These are phyloP conservation scores for Lethrus apterus DNA, from an alignment of 1,140 invertebrate species.

Conservation along the genomic window DNA sequence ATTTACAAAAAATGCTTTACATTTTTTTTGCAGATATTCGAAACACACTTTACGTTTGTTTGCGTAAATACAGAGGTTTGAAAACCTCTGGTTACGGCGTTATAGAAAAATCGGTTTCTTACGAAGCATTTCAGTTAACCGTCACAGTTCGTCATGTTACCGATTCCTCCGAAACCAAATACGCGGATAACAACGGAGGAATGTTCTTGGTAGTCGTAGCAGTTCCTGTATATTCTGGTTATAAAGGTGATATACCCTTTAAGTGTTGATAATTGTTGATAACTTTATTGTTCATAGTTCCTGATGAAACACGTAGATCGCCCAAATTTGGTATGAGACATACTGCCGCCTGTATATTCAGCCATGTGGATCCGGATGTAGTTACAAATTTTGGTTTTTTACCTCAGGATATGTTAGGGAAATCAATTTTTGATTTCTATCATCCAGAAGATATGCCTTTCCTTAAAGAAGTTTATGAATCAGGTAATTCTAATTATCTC, in stretches of 20 bases:
- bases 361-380: slow-evolving; percentile 68
- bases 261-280: slow-evolving; percentile 3
- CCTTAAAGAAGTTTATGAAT: slow-evolving; percentile 76
- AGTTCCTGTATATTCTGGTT: slow-evolving; percentile 63
- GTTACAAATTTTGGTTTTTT: slow-evolving; percentile 79
- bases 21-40: slow-evolving; percentile 32
- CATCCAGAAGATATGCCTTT: slow-evolving; percentile 77
- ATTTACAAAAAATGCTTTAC: slow-evolving; percentile 1
- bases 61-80: slow-evolving; percentile 48
- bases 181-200: slow-evolving; percentile 41
- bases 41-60: slow-evolving; percentile 43
- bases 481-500: slow-evolving; percentile 56
- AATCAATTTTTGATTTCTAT: slow-evolving; percentile 78
- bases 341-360: slow-evolving; percentile 62
- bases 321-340: slow-evolving; percentile 70
- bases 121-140: slow-evolving; percentile 66
- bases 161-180: slow-evolving; percentile 36
- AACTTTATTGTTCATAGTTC: slow-evolving; percentile 44
- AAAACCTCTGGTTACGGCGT: slow-evolving; percentile 52
- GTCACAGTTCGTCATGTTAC: slow-evolving; percentile 58
- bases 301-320: slow-evolving; percentile 53
- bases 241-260: slow-evolving; percentile 53
- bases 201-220: slow-evolving; percentile 66
- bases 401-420: slow-evolving; percentile 79
- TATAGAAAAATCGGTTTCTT: slow-evolving; percentile 52